A percentile compares a stretch with the other conserved stretches of the same genome.
phyloP scores from a whole-genome alignment of 1,140 invertebrate genomes.

The Chironomus tepperi region DNA sequence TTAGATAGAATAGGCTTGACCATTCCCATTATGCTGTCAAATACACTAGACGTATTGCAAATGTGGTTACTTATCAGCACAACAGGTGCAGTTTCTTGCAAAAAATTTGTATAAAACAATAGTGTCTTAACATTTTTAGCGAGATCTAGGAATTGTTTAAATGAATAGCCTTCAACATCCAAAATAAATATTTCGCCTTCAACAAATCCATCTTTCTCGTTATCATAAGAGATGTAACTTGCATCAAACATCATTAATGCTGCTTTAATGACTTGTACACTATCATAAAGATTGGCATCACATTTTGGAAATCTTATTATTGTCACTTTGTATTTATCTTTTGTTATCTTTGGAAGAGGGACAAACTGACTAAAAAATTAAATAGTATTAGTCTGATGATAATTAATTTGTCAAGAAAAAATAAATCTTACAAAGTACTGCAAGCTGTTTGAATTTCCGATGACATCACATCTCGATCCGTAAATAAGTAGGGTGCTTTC shows the following conservation, averaged over 20 bases:
- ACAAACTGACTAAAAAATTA: neutral
- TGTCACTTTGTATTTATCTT: constrained; percentile 8
- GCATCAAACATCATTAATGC: neutral
- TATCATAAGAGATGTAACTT: neutral
- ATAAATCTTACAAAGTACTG: neutral
- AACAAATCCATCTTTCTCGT: constrained; percentile 1
- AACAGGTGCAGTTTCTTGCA: neutral
- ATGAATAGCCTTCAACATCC: neutral
- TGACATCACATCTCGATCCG: neutral
- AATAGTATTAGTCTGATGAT: neutral
- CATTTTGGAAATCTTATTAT: neutral
- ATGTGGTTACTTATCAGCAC: neutral
- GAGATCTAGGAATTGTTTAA: neutral
- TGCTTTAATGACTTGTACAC: neutral
- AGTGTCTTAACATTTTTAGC: neutral
- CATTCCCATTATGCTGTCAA: neutral
- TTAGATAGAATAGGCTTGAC: constrained; percentile 11
- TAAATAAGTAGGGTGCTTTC: neutral
- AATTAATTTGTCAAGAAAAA: neutral
- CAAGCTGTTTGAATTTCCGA: constrained; percentile 6
- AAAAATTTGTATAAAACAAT: neutral
- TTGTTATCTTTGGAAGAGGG: constrained; percentile 7
- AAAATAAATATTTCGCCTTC: constrained; percentile 15
- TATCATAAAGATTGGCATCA: neutral
- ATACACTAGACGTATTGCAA: neutral